These are phyloP conservation scores for Coturnix japonica DNA, from an alignment of 2,113 vertebrate genomes.

Conservation along the genomic window DNA sequence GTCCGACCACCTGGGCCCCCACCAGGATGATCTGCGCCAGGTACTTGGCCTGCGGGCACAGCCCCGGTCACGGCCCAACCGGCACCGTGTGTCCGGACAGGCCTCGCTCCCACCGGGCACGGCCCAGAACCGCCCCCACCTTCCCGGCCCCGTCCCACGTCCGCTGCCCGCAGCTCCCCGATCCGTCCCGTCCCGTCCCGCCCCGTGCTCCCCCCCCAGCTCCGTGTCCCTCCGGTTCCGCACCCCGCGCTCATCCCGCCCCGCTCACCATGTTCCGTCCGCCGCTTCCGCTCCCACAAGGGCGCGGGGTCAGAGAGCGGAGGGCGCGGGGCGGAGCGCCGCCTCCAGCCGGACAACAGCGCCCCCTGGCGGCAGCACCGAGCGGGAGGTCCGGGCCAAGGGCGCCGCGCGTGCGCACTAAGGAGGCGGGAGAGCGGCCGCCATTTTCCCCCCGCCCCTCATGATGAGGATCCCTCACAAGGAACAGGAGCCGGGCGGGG, in stretches of 20 bases:
- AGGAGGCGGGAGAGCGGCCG: no score
- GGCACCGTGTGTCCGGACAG: accelerated
- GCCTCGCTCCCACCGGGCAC: no score
- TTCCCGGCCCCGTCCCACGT: no score
- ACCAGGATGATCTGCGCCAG: constrained; percentile 95
- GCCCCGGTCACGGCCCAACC: background rate
- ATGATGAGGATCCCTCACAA: no score
- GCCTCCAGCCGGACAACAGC: accelerated
- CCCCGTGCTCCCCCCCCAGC: background rate
- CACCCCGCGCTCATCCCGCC: no score
- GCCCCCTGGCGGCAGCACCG: background rate
- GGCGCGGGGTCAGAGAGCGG: constrained; percentile 6
- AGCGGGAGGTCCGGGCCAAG: background rate
- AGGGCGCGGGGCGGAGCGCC: background rate
- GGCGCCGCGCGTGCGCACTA: background rate
- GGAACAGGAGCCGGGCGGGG: no score
- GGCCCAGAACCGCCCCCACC: background rate
- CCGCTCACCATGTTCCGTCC: constrained; percentile 34
- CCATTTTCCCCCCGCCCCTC: no score
- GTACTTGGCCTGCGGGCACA: constrained; percentile 87
- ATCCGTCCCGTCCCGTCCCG: no score
- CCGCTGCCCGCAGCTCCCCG: no score
- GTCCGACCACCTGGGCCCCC: constrained; percentile 94
- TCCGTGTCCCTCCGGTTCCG: no score
- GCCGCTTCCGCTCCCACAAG: constrained; percentile 5